Evolutionary conservation across 1,140 invertebrate genomes (phyloP).

Genomic region (Octopus sinensis): DNA sequence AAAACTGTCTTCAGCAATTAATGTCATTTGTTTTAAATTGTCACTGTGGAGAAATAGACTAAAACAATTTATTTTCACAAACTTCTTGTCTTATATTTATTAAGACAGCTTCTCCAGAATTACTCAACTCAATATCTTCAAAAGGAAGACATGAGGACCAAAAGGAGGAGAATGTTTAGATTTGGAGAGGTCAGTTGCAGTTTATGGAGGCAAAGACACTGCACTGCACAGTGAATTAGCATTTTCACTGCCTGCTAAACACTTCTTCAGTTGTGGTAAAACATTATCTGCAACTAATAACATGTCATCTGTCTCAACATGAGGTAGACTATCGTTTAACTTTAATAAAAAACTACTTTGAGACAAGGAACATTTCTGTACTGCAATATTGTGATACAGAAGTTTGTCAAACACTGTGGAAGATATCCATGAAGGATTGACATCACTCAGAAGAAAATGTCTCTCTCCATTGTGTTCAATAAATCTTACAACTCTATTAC

Average conservation of each 20-base stretch:
- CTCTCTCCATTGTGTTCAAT: neutral
- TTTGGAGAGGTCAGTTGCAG: too few relatives aligned
- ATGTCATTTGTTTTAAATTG: too few relatives aligned
- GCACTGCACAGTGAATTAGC: too few relatives aligned
- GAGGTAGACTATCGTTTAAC: neutral
- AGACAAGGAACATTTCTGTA: neutral
- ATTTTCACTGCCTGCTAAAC: neutral
- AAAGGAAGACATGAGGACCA: too few relatives aligned
- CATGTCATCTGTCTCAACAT: neutral
- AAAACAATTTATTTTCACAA: too few relatives aligned
- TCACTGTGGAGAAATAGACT: too few relatives aligned
- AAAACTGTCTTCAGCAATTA: too few relatives aligned
- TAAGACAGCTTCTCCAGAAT: too few relatives aligned
- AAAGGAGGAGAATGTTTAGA: too few relatives aligned
- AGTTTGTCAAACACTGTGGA: neutral
- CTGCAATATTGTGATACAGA: neutral
- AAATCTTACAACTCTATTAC: neutral
- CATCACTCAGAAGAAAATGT: conserved; percentile 5
- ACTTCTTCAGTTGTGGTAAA: neutral
- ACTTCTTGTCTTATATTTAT: too few relatives aligned
- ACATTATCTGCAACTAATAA: neutral
- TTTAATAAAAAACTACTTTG: neutral
- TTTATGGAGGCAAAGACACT: too few relatives aligned
- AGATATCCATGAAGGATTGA: neutral
- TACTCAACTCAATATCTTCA: too few relatives aligned